Conservation (phyloP, 1,140 invertebrate species). For the Lysiphlebus fabarum region DNA sequence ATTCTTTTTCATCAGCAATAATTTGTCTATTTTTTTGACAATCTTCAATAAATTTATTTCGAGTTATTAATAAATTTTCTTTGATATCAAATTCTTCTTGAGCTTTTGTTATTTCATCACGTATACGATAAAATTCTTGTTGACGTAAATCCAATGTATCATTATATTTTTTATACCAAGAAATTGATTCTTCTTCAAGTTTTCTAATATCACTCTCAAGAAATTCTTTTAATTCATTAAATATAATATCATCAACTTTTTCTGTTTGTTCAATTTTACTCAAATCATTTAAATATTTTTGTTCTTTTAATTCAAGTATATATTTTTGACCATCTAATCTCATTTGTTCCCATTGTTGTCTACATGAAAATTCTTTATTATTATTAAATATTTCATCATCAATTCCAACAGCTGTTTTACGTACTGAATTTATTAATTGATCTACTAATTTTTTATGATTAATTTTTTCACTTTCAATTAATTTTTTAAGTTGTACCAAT, state of each 20-base stretch:
- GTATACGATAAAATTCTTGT: conserved; percentile 28
- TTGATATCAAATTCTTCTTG: conserved; percentile 32
- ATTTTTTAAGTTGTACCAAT: conserved; percentile 22
- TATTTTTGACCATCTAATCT: conserved; percentile 34
- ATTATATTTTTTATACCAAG: conserved; percentile 36
- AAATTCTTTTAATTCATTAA: conserved; percentile 29
- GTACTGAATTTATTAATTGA: conserved; percentile 12
- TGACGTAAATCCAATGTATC: conserved; percentile 33
- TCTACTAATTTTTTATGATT: conserved; percentile 20
- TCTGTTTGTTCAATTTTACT: conserved; percentile 23
- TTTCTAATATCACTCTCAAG: conserved; percentile 26
- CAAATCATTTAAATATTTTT: conserved; percentile 26
- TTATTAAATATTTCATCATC: conserved; percentile 28
- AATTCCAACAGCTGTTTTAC: conserved; percentile 20
- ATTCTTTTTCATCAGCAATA: conserved; percentile 26
- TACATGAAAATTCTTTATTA: conserved; percentile 22
- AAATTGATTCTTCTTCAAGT: conserved; percentile 32
- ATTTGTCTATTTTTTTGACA: conserved; percentile 26
- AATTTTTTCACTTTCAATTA: conserved; percentile 29
- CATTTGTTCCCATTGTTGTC: conserved; percentile 34
- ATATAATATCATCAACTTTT: conserved; percentile 31
- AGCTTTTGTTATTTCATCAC: conserved; percentile 35
- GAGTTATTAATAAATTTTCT: conserved; percentile 21
- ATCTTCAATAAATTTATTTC: conserved; percentile 34
- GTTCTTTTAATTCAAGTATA: conserved; percentile 24